phyloP scores from a whole-genome alignment of 2,888 invertebrate genomes.

The Conops quadrifasciatus region DNA sequence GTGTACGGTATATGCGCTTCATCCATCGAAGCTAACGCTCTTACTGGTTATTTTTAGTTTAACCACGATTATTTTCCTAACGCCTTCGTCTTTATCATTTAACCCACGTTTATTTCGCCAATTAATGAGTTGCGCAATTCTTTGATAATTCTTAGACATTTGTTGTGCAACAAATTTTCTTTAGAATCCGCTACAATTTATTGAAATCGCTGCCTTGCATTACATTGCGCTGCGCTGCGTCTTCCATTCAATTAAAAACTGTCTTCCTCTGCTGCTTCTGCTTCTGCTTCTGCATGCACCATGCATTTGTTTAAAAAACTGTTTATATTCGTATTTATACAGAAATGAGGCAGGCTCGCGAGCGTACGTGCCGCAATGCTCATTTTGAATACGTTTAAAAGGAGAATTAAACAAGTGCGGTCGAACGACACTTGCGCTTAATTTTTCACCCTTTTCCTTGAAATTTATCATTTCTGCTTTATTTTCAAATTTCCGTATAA shows the following conservation, averaged over 20 bases:
- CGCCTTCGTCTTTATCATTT: too few relatives aligned
- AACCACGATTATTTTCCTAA: too few relatives aligned
- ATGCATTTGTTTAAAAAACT: background rate
- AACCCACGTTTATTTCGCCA: too few relatives aligned
- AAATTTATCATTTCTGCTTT: conserved; percentile 3
- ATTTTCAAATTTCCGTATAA: background rate
- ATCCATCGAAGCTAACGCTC: too few relatives aligned
- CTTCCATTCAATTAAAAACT: background rate
- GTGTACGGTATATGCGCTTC: too few relatives aligned
- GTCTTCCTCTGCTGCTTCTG: background rate
- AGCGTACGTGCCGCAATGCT: background rate
- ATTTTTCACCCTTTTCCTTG: conserved; percentile 8
- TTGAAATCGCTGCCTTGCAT: background rate
- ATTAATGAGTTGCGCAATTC: background rate
- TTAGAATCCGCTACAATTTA: background rate
- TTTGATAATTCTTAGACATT: background rate
- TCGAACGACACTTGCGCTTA: background rate
- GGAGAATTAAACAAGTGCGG: conserved; percentile 15
- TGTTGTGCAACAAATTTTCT: background rate
- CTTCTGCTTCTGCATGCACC: background rate
- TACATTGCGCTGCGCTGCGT: background rate
- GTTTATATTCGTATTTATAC: background rate
- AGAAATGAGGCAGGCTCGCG: background rate
- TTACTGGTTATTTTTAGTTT: too few relatives aligned
- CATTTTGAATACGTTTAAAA: background rate